A percentile compares a stretch with the other conserved stretches of the same genome.
phyloP scores from a whole-genome alignment of 2,113 vertebrate species.

The Psittacus erithacus region DNA sequence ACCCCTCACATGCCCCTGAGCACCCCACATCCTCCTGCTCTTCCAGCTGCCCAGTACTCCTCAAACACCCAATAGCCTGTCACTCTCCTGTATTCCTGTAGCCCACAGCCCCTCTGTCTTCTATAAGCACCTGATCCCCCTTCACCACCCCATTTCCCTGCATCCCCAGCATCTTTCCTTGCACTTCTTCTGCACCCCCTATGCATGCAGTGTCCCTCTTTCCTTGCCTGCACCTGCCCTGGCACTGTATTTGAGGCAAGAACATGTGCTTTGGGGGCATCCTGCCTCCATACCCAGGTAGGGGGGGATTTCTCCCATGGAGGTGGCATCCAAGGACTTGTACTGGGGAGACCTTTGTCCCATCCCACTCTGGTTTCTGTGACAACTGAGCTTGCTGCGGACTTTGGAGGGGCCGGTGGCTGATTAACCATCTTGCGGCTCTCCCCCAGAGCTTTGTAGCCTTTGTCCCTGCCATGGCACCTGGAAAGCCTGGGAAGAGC shows the following conservation, averaged over 20 bases:
- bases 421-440: slow-evolving; percentile 9
- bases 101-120: background rate
- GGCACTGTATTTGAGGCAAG: background rate
- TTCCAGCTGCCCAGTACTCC: background rate
- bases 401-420: slow-evolving; percentile 45
- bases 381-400: background rate
- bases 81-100: background rate
- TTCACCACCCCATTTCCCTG: background rate
- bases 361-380: background rate
- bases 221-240: background rate
- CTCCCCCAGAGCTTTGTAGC: background rate
- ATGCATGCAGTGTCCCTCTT: background rate
- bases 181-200: background rate
- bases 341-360: slow-evolving; percentile 6
- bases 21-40: background rate
- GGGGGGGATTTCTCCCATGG: background rate
- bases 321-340: background rate
- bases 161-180: background rate
- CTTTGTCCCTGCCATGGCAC: slow-evolving; percentile 6
- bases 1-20: background rate
- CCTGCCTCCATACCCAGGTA: background rate
- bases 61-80: background rate
- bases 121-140: background rate
- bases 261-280: background rate
- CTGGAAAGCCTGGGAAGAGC: background rate